Percentiles rank a stretch among this genome's conserved stretches.
These are phyloP conservation scores for Parelbella ahira DNA, from an alignment of 2,888 invertebrate species.

Conservation along the genomic window DNA sequence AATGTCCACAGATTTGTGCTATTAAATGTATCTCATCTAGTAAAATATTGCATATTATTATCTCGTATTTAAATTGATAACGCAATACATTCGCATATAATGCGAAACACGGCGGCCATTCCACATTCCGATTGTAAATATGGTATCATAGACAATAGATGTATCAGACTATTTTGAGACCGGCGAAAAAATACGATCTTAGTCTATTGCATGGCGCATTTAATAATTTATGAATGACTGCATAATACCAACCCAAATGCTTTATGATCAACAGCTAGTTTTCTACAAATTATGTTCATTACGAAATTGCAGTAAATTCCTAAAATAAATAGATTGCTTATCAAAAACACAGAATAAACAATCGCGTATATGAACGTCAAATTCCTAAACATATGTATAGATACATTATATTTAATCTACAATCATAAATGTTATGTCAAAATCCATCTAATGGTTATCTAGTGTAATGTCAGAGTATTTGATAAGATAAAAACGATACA, in stretches of 20 bases:
- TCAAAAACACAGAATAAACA: no score
- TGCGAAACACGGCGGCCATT: conserved; percentile 76
- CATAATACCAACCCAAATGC: no score
- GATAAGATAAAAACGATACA: conserved; percentile 4
- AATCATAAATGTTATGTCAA: no score
- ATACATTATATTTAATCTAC: no score
- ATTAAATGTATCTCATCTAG: conserved; percentile 81
- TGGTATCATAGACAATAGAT: conserved; percentile 53
- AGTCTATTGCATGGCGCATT: conserved; percentile 13
- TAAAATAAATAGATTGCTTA: no score
- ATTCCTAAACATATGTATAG: no score
- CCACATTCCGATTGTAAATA: conserved; percentile 80
- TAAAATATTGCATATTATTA: conserved; percentile 70
- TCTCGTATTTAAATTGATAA: conserved; percentile 51
- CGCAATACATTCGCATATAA: conserved; percentile 59
- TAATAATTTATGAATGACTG: no score
- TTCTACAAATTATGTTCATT: no score
- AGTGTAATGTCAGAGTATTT: background rate
- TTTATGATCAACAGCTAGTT: no score
- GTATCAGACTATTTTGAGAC: conserved; percentile 15
- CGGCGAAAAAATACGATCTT: conserved; percentile 4
- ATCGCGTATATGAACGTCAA: no score
- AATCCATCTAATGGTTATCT: background rate
- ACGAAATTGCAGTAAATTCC: no score
- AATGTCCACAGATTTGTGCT: conserved; percentile 46